phyloP scores from a whole-genome alignment of 2,888 invertebrate species.

The Xanthorhoe spadicearia region DNA sequence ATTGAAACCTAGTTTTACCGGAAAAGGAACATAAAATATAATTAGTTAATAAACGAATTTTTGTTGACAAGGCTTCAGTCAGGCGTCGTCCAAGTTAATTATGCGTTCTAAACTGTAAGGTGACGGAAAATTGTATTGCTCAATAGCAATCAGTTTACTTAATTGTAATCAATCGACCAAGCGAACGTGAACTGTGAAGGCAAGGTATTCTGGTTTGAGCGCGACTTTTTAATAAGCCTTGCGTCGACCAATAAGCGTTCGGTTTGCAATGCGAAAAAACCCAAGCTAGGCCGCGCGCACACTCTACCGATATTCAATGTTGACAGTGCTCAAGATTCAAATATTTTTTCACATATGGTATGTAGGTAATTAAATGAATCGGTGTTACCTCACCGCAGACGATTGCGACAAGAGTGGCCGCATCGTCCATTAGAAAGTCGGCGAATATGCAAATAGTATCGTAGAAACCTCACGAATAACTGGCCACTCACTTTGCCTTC shows the following conservation, averaged over 20 bases:
- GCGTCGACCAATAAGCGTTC: slow-evolving; percentile 59
- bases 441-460: slow-evolving; percentile 85
- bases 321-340: slow-evolving; percentile 71
- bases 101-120: slow-evolving; percentile 51
- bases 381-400: slow-evolving; percentile 81
- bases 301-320: slow-evolving; percentile 61
- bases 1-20: slow-evolving; percentile 74
- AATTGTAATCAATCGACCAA: slow-evolving; percentile 62
- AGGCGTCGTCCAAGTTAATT: slow-evolving; percentile 53
- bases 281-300: slow-evolving; percentile 59
- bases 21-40: slow-evolving; percentile 48
- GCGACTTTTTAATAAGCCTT: slow-evolving; percentile 64
- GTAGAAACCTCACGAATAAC: slow-evolving; percentile 85
- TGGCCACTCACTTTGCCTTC: slow-evolving; percentile 83
- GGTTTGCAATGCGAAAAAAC: slow-evolving; percentile 60
- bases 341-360: slow-evolving; percentile 67
- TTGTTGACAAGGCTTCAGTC: slow-evolving; percentile 49
- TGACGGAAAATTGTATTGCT: slow-evolving; percentile 57
- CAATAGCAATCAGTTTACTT: slow-evolving; percentile 56
- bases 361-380: slow-evolving; percentile 77
- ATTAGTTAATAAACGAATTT: slow-evolving; percentile 41
- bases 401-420: slow-evolving; percentile 82
- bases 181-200: slow-evolving; percentile 50
- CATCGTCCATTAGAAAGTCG: slow-evolving; percentile 85
- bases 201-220: slow-evolving; percentile 68